Conservation (phyloP, 2,113 vertebrate species). For the Tragelaphus strepsiceros region DNA sequence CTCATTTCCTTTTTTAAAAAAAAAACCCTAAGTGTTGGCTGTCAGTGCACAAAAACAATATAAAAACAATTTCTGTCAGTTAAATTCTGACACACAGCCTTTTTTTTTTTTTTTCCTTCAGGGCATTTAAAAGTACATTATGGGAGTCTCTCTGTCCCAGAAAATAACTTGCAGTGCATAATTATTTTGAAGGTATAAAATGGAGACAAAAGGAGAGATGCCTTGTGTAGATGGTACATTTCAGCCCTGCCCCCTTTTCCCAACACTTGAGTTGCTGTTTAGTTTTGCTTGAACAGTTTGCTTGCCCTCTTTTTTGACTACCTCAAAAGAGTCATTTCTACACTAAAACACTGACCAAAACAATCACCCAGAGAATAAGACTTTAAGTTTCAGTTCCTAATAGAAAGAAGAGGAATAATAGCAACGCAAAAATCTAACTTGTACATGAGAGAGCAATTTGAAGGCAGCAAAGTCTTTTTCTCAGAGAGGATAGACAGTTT, state of each 20-base stretch:
- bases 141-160: not conserved
- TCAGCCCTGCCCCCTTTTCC: not conserved
- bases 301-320: not conserved
- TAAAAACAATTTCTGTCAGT: conserved; percentile 49
- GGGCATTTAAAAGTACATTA: not conserved
- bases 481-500: not conserved
- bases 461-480: not conserved
- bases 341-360: not conserved
- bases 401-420: not conserved
- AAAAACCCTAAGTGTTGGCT: not conserved
- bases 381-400: not conserved
- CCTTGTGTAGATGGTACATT: not conserved
- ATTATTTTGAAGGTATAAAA: conserved; percentile 28
- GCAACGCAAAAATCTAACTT: not conserved
- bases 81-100: conserved; percentile 40
- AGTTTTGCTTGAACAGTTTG: not conserved
- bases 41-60: conserved; percentile 26
- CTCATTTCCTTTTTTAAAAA: not conserved
- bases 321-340: not conserved
- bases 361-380: not conserved
- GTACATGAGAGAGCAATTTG: not conserved
- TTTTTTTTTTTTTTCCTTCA: not conserved
- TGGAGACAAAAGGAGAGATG: not conserved
- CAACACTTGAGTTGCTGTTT: not conserved
- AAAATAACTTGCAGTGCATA: not conserved